These are phyloP conservation scores for Hippopotamyrus pictus DNA, from an alignment of 2,797 vertebrate genomes.

Conservation along the genomic window DNA sequence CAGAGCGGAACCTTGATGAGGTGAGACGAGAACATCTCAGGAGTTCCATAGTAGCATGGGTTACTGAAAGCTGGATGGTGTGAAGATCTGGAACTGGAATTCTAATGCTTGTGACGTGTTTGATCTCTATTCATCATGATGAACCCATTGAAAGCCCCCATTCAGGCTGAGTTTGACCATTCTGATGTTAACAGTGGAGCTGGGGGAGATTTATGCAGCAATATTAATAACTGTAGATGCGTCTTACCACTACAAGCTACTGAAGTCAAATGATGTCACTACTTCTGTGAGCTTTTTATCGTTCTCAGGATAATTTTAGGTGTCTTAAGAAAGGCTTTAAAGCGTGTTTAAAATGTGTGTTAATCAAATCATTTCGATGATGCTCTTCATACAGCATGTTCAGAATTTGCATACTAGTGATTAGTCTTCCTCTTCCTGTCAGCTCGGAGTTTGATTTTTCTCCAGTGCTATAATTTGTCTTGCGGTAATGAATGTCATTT, in stretches of 20 bases:
- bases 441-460: neutral
- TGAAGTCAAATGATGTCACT: neutral
- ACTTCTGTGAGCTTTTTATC: neutral
- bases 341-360: neutral
- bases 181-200: neutral
- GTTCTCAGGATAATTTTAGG: neutral
- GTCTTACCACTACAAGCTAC: neutral
- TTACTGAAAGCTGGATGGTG: neutral
- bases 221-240: neutral
- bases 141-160: neutral
- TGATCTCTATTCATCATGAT: neutral
- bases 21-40: neutral
- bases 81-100: neutral
- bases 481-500: neutral
- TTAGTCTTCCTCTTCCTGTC: constrained; percentile 3
- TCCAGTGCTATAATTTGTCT: neutral
- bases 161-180: neutral
- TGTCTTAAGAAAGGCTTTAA: neutral
- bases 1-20: neutral
- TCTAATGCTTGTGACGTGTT: neutral
- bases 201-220: neutral
- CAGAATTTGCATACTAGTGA: neutral
- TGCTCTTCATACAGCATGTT: neutral
- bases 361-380: constrained; percentile 11
- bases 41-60: neutral